Base-by-base conservation (phyloP, 1,140 invertebrate genomes). In the Cardiocondyla obscurior region DNA sequence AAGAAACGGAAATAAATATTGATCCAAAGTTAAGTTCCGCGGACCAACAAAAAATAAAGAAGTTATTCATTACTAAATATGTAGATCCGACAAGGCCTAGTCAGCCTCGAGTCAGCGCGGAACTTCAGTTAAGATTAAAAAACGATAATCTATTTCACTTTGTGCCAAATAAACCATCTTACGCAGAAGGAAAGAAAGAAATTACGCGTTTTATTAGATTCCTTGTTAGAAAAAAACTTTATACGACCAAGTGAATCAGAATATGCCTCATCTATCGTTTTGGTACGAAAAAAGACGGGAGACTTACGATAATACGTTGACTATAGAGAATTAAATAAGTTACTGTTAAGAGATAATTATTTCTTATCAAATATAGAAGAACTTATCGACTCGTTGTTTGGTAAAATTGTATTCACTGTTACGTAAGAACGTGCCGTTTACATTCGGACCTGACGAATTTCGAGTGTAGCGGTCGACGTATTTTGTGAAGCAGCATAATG, bases 351-450 rank as follows among this genome's bases (percentile, higher is more conserved):
- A 1, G 25, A 33, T 8, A 30, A 72, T 46, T 62, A 49, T 16
- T 53, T 44, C 5, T 19, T 62, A 16, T 57, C 57, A 0, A n/a
- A 53, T 2, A 72, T 72, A 3, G 67, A 82, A 1, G 79, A 72
- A n/a, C n/a, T 60, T 22, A 19, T 82, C 0, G 44, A 82, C 51
- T 10, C 36, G 0, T 28, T 81, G 1, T 4, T 3, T 2, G 39
- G 39, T 0, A 58, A 81, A n/a, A 69, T n/a, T n/a, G n/a, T n/a
- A n/a, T n/a, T n/a, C n/a, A n/a, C n/a, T n/a, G n/a, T n/a, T n/a
- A n/a, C n/a, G n/a, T n/a, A n/a, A n/a, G n/a, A n/a, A n/a, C n/a
- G n/a, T n/a, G n/a, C n/a, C n/a, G n/a, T n/a, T n/a, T n/a, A n/a
- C n/a, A n/a, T n/a, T n/a, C n/a, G n/a, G n/a, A n/a, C n/a, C n/a